phyloP scores from a whole-genome alignment of 2,888 invertebrate genomes.

The Drosophila cracens region DNA sequence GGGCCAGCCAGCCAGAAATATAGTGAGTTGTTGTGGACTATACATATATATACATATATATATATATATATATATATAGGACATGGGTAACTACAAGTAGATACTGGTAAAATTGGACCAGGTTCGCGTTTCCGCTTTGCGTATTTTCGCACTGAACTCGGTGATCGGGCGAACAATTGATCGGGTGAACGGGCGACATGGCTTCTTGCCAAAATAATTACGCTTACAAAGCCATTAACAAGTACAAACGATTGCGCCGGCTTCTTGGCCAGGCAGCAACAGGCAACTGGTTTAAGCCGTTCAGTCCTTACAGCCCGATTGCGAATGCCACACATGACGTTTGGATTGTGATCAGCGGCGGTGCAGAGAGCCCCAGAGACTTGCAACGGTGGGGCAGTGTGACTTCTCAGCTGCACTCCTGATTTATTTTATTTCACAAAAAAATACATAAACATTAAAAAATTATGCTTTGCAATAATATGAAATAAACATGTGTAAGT shows the following conservation, averaged over 20 bases:
- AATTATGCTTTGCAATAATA: constrained; percentile 72
- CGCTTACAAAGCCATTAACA: constrained; percentile 80
- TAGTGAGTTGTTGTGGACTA: constrained; percentile 20
- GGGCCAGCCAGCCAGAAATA: constrained; percentile 27
- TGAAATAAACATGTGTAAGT: constrained; percentile 68
- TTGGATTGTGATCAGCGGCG: constrained; percentile 51
- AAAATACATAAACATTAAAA: constrained; percentile 75
- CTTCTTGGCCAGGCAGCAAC: constrained; percentile 47
- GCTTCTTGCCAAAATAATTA: constrained; percentile 79
- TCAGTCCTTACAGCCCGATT: constrained; percentile 34
- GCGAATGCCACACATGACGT: constrained; percentile 75
- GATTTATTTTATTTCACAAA: constrained; percentile 76
- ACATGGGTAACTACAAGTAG: constrained; percentile 23
- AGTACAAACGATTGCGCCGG: constrained; percentile 78
- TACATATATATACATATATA: neutral
- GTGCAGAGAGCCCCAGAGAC: neutral
- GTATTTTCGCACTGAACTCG: constrained; percentile 40
- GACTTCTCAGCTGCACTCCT: constrained; percentile 67
- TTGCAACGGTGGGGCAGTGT: constrained; percentile 22
- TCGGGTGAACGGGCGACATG: constrained; percentile 44
- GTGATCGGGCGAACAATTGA: constrained; percentile 13
- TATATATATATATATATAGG: neutral
- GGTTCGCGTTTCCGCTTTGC: constrained; percentile 52
- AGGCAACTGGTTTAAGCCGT: constrained; percentile 57
- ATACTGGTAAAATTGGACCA: constrained; percentile 49